Evolutionary conservation across 2,888 invertebrate genomes (phyloP).

Genomic region (Sphaerophoria taeniata): DNA sequence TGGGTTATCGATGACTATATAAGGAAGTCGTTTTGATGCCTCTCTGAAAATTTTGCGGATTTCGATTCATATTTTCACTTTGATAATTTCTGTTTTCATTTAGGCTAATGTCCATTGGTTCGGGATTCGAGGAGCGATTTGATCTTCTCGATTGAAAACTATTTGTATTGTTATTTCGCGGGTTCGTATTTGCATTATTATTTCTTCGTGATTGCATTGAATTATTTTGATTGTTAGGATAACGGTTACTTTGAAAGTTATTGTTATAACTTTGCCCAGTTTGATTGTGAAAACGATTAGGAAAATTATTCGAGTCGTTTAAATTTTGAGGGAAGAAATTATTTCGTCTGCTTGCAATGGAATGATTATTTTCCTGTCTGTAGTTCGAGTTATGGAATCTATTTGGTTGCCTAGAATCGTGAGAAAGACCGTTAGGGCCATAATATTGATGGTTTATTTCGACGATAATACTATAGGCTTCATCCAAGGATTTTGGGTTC

Average conservation of each 20-base stretch:
- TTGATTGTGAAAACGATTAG: neutral
- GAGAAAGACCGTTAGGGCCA: too few relatives aligned
- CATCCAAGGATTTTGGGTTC: too few relatives aligned
- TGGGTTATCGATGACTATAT: slow-evolving; percentile 26
- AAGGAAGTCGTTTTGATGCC: slow-evolving; percentile 17
- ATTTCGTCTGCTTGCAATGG: neutral
- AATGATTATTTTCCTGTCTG: slow-evolving; percentile 1
- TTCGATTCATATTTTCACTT: neutral
- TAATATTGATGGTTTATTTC: too few relatives aligned
- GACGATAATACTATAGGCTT: too few relatives aligned
- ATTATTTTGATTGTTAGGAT: neutral
- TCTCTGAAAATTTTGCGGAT: slow-evolving; percentile 26
- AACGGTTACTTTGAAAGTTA: neutral
- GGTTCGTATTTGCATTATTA: neutral
- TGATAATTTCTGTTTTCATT: neutral
- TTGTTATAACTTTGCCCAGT: neutral
- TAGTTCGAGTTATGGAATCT: neutral
- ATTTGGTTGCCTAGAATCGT: too few relatives aligned
- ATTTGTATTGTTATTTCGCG: neutral
- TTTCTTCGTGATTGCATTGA: neutral
- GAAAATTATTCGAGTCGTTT: neutral
- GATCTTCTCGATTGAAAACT: neutral
- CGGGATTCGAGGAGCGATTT: neutral
- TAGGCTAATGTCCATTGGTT: neutral
- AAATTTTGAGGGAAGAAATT: neutral